Evolutionary conservation across 2,888 invertebrate genomes (phyloP).

Genomic region (Anarsia innoxiella): DNA sequence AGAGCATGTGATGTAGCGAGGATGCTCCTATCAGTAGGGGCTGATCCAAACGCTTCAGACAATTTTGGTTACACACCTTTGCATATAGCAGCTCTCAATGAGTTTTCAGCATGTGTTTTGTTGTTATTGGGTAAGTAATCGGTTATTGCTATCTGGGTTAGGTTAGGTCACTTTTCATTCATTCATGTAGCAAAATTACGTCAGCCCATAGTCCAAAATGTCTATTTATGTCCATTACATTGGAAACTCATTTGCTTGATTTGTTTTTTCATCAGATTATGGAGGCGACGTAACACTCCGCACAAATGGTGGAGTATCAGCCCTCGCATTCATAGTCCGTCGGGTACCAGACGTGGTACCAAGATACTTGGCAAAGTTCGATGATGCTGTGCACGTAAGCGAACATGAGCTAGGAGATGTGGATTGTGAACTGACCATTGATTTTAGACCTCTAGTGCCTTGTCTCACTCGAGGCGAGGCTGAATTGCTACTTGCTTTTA

Average conservation of each 20-base stretch:
- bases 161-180: too few species aligned
- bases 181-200: too few species aligned
- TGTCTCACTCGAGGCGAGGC: slow-evolving; percentile 79
- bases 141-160: neutral
- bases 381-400: slow-evolving; percentile 84
- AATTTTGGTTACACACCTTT: slow-evolving; percentile 89
- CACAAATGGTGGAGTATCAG: slow-evolving; percentile 88
- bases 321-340: slow-evolving; percentile 87
- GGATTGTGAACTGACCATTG: slow-evolving; percentile 83
- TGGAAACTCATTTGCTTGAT: too few species aligned
- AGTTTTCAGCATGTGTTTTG: slow-evolving; percentile 84
- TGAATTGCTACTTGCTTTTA: slow-evolving; percentile 80
- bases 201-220: too few species aligned
- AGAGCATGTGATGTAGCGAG: slow-evolving; percentile 82
- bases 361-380: slow-evolving; percentile 80
- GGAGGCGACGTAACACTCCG: slow-evolving; percentile 88
- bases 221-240: too few species aligned
- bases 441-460: slow-evolving; percentile 78
- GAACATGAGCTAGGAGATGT: slow-evolving; percentile 91
- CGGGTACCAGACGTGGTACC: slow-evolving; percentile 88
- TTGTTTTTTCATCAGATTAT: slow-evolving; percentile 61
- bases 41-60: slow-evolving; percentile 84
- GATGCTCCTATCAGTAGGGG: slow-evolving; percentile 78
- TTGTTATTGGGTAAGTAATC: slow-evolving; percentile 73
- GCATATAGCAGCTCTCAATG: slow-evolving; percentile 88